Percentiles rank a stretch among this genome's conserved stretches.
Evolutionary conservation across 2,888 invertebrate genomes (phyloP).

Genomic region (Unio delphinus): DNA sequence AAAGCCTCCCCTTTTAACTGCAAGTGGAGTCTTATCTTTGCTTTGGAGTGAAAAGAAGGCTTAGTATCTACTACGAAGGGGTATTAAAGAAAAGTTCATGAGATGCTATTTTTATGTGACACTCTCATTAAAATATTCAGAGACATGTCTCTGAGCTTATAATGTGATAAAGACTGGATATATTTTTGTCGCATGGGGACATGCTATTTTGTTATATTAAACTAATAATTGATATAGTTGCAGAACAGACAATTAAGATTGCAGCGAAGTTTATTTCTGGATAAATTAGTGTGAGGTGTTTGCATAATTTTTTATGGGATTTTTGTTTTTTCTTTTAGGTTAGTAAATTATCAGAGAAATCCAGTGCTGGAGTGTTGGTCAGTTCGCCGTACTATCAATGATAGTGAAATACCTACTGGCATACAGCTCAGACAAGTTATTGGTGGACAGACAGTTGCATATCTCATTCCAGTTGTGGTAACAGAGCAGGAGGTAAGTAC

Average conservation of each 20-base stretch:
- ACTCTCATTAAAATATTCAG: no score
- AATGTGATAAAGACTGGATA: no score
- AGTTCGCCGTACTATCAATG: slow-evolving; percentile 31
- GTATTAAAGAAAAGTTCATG: no score
- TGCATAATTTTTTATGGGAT: not conserved
- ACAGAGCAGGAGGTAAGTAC: slow-evolving; percentile 33
- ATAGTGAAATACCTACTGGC: slow-evolving; percentile 46
- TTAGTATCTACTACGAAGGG: no score
- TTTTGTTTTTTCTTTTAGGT: slow-evolving; percentile 20
- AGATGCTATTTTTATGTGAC: no score
- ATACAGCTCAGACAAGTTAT: slow-evolving; percentile 38
- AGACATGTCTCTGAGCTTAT: no score
- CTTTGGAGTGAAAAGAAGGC: no score
- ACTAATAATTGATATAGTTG: not conserved
- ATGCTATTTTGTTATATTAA: slow-evolving; percentile 1
- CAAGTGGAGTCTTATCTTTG: no score
- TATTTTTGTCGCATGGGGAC: not conserved
- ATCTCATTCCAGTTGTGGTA: slow-evolving; percentile 45
- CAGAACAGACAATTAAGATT: not conserved
- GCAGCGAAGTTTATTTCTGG: not conserved
- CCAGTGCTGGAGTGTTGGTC: slow-evolving; percentile 45
- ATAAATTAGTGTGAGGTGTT: not conserved
- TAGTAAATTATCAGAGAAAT: slow-evolving; percentile 43
- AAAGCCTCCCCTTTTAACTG: no score
- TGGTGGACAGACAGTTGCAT: slow-evolving; percentile 37